Base-by-base conservation (phyloP, 2,113 vertebrate species). In the Polypterus bichir region DNA sequence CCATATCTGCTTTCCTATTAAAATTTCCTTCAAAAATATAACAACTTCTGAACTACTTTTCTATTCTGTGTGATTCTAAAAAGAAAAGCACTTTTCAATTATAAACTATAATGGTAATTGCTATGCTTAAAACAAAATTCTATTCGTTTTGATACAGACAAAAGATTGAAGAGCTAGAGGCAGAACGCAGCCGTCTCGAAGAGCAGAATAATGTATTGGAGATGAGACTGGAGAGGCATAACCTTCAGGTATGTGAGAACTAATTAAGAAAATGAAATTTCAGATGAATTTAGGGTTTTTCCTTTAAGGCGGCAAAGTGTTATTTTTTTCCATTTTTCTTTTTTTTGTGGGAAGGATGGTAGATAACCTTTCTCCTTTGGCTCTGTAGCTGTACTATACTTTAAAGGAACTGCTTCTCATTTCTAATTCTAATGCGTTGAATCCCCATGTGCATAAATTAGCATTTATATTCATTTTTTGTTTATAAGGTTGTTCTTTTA, bases 161-260 rank as follows among this genome's bases (percentile, higher is more conserved):
- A 73, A 97, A 98, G 80, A 81, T 98, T 9, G 96, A 98, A 76
- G 93, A 97, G 71, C 75, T 98, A 63, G 94, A 97, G 64, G 63
- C 73, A 0, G 92, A 92, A 60, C 86, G 91, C 44, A 81, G 88
- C 47, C 82, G 70, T 6, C 71, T 98, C 67, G 89, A 92, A 69
- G 87, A 91, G 61, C 82, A 89, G 68, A 98, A 97, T 61, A 87
- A 73, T 65, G 60, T 66, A 7, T 77, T 98, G 71, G 88, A 94
- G 70, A 83, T 87, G 76, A 89, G 88, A 68, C 82, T 97, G 71
- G 93, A 97, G 76, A 86, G 85, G 65, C 68, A 91, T 53, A 86
- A 82, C 61, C 79, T 91, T 62, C 91, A 92, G 92, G 96, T 97
- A 80, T 45, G 4, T 1, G 9, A 49, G 49, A 47, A 53, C 60